Base-by-base conservation (phyloP, 2,797 vertebrate species). In the Petrocephalus schoutedeni region DNA sequence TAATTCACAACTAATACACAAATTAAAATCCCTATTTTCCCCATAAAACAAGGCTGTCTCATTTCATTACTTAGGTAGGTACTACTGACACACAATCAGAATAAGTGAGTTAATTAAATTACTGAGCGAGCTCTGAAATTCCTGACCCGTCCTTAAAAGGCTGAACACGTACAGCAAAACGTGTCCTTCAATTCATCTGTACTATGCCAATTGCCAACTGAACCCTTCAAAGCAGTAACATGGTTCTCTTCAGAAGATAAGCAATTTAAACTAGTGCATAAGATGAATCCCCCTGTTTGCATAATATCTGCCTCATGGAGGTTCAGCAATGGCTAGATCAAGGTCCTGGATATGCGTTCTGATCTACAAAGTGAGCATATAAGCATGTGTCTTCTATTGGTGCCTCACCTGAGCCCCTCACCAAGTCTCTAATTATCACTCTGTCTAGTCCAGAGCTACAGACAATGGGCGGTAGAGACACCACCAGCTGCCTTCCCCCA, bases 361-460 rank as follows among this genome's bases (percentile, higher is more conserved):
- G 82, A 54, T 85, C 82, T 85, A 85, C n/a, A 54, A 85, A 28
- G 51, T 16, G 49, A 14, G 82, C 9, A 4, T 45, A 53, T 14
- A 57, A 77, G 64, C 51, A n/a, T 41, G 49, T 61, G 23, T 86
- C 77, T 58, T 67, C 41, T 49, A 10, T 53, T 64, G 87, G 28
- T 49, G 19, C 7, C 51, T 56, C 28, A 82, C 3, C 67, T 80
- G 41, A 53, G 41, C 54, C 16, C 19, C 49, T 16, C 19, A 61
- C 64, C 21, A 2, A 87, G 86, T 45, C 87, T 89, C 19, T 58
- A 87, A 58, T 87, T 59, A 82, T 41, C 36, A 7, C 41, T 58
- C 36, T 28, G 54, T 28, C 32, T 23, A 59, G 53, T 14, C 32
- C 74, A 36, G 36, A 56, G 45, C 32, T 77, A 21, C 32, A 28